Base-by-base conservation (phyloP, 2,888 invertebrate genomes). In the Congeria kusceri region DNA sequence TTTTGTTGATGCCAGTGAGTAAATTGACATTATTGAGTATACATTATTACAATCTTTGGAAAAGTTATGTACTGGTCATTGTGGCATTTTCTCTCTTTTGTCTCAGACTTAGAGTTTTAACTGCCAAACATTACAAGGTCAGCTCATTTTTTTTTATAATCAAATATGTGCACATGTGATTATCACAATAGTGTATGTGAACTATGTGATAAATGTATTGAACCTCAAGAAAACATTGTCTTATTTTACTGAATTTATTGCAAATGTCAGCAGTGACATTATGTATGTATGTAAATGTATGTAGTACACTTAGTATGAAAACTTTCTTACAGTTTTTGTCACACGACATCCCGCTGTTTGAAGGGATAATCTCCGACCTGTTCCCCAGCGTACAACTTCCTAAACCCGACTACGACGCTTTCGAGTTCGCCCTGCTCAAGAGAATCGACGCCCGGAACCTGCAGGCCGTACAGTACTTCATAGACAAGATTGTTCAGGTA, bases 331-430 rank as follows among this genome's bases (percentile, higher is more conserved):
- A 93, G 93, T 93, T 93, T 81, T 83, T 93, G 79, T 92, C 93
- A 15, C 92, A 92, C 72, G 93, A 93, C 84, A 93, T 93, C 53
- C 92, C 93, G 29, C 86, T 93, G 73, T 93, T 93, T 83, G 92
- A 93, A 82, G 93, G 93, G 29, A 93, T 93, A 67, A 92, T 93
- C 70, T 92, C 92, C 0, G 93, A 93, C 77, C 86, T 93, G 81
- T 93, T 93, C 86, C 93, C 93, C 15, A 91, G 89, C 5, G 90
- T 93, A 13, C 85, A 87, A 27, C 86, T 93, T 23, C 93, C 92
- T 18, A 87, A 87, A 23, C 90, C 92, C 15, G 93, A 93, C 81
- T 92, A 93, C 76, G 88, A 86, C 7, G 84, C 87, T 59, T 83
- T 93, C 47, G 90, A 92, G 83, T 77, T 75, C 20, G 90, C 91